Evolutionary conservation across 2,797 vertebrate species (phyloP), one percentile per base, ranked within the genome.

Genomic region (Lutjanus argentimaculatus): DNA sequence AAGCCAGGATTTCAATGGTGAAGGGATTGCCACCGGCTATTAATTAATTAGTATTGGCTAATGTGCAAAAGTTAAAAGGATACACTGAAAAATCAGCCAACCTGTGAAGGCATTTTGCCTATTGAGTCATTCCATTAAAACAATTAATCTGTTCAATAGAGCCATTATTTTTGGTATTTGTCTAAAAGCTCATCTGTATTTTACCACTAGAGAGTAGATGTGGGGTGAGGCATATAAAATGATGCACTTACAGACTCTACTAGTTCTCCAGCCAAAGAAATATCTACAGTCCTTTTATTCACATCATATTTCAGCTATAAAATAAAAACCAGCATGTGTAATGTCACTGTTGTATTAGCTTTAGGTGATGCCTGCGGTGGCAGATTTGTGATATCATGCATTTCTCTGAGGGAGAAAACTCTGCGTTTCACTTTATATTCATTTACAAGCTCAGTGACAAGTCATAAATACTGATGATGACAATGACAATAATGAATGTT

Each of bases 381-480:
- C 45, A 78, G 14, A 43, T 64, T 64, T 67, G 65, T 58, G 65
- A 74, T 70, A 77, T 74, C 19, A 56, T 45, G 19, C 14, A 64
- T 79, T 79, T 70, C 40, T 75, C 46, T 40, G 52, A 21, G n/a
- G 25, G n/a, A n/a, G 30, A 45, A 42, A 43, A 42, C 3, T 22
- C 9, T 46, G 16, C 40, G 65, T 49, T n/a, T 75, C 17, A 67
- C 72, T 77, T 67, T 67, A 67, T 79, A 68, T 82, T 82, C 21
- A 75, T 77, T 81, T 63, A 63, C 40, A 43, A 67, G 16, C 61
- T 62, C 62, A 79, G 45, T 69, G 81, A 85, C 66, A 72, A 61
- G 75, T 46, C 52, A 81, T 74, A 81, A 84, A 90, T 83, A 84
- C 84, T 69, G 65, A 82, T 42, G 51, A 66, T 73, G 67, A 76